Base-by-base conservation (phyloP, 2,113 vertebrate genomes). In the Meriones unguiculatus region DNA sequence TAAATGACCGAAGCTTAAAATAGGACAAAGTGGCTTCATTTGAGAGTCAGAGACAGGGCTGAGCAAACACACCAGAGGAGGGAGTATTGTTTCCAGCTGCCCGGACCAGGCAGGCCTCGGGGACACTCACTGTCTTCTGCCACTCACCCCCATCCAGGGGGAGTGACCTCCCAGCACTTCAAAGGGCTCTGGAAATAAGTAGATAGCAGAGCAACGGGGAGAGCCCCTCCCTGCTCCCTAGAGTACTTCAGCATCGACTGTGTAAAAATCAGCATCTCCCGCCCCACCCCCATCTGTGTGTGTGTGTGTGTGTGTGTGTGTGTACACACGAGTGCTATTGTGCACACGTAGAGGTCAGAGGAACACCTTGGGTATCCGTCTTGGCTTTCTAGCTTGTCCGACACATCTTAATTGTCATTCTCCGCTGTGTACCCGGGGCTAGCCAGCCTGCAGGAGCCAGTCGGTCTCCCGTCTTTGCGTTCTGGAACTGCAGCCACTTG, bases 81-180 rank as follows among this genome's bases (percentile, higher is more conserved):
- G 46, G 41, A 78, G 76, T 87, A 91, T 94, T 78, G 75, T 30
- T 94, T 95, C 95, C 90, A 91, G 94, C 97, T 97, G 96, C 85
- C n/a, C 67, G 38, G 72, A 76, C 41, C 69, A 28, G 84, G 77
- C 87, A 73, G 69, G 93, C 25, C 50, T 59, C 80, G 1, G 32
- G 92, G 90, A 93, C 76, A 85, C 90, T 90, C 87, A 73, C 69
- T 82, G 95, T 97, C 94, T 92, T 75, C 75, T 86, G 70, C 86
- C 76, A 70, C 91, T 95, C 91, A 92, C 89, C 91, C 91, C 82
- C 91, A 93, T 85, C 87, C 72, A 93, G 90, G 94, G 90, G 59
- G 80, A 77, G 69, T 77, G 91, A 96, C 96, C 95, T 96, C 15
- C 0, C 52, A 86, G 46, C 65, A 94, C 92, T 95, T 95, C 89